Evolutionary conservation across 2,113 vertebrate species (phyloP).

Genomic region (Mormyrus iriodes): DNA sequence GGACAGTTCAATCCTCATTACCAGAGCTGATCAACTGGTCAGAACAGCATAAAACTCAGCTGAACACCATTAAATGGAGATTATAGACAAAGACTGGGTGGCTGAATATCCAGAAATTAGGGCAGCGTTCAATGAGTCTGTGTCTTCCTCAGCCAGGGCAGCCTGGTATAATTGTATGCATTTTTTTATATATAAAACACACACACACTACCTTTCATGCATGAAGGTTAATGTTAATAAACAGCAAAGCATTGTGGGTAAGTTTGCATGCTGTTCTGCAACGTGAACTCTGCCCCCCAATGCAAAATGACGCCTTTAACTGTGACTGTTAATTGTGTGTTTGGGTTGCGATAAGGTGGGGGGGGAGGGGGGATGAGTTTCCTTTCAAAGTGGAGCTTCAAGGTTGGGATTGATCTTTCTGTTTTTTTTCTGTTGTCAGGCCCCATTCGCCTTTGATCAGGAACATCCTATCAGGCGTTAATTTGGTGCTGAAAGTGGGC

Average conservation of each 20-base stretch:
- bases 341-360: background rate
- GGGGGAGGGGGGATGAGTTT: background rate
- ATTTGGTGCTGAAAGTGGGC: slow-evolving; percentile 16
- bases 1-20: background rate
- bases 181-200: background rate
- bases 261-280: background rate
- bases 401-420: slow-evolving; percentile 10
- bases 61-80: background rate
- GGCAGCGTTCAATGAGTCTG: background rate
- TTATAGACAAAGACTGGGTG: background rate
- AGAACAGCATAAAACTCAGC: background rate
- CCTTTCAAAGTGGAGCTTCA: slow-evolving; percentile 13
- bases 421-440: background rate
- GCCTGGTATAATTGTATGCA: background rate
- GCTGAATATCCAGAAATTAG: background rate
- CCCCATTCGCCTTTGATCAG: slow-evolving; percentile 19
- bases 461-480: slow-evolving; percentile 2
- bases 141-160: background rate
- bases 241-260: background rate
- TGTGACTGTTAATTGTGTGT: background rate
- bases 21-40: background rate
- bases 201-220: background rate
- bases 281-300: background rate
- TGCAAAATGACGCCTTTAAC: background rate
- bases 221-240: background rate